These are phyloP conservation scores for Rhamphomyia laevipes DNA, from an alignment of 2,888 invertebrate species.

Conservation along the genomic window DNA sequence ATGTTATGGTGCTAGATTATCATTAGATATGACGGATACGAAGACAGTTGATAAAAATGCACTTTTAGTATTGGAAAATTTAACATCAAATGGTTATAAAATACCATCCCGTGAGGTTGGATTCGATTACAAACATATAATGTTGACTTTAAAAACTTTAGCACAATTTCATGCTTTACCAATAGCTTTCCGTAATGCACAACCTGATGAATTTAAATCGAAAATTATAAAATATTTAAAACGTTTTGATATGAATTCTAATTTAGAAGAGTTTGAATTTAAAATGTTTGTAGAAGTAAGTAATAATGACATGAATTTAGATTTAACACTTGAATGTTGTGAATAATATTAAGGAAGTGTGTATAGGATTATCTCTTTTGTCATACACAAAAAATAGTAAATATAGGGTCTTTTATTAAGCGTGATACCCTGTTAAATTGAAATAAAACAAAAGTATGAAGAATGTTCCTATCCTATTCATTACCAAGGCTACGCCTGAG, in stretches of 20 bases:
- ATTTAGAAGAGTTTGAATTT: slow-evolving; percentile 5
- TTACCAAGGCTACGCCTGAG: no score
- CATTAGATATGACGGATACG: slow-evolving; percentile 25
- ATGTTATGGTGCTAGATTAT: slow-evolving; percentile 44
- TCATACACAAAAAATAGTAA: neutral
- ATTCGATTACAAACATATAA: slow-evolving; percentile 41
- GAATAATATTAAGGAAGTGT: slow-evolving; percentile 16
- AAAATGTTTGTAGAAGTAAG: slow-evolving; percentile 8
- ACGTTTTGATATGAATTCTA: slow-evolving; percentile 22
- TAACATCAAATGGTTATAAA: slow-evolving; percentile 41
- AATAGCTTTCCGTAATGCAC: slow-evolving; percentile 41
- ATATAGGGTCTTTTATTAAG: no score
- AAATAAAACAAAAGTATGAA: no score
- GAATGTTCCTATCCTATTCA: no score
- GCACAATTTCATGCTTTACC: slow-evolving; percentile 48
- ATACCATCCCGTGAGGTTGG: slow-evolving; percentile 41
- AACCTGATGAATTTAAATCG: slow-evolving; percentile 37
- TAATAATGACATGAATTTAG: neutral
- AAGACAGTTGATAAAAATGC: slow-evolving; percentile 43
- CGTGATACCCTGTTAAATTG: no score
- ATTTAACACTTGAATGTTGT: slow-evolving; percentile 9
- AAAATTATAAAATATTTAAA: slow-evolving; percentile 34
- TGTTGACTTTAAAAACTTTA: slow-evolving; percentile 38
- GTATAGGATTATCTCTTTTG: neutral
- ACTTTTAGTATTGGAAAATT: slow-evolving; percentile 45